Conservation (phyloP, 2,888 invertebrate genomes). For the Perizoma affinitatum region DNA sequence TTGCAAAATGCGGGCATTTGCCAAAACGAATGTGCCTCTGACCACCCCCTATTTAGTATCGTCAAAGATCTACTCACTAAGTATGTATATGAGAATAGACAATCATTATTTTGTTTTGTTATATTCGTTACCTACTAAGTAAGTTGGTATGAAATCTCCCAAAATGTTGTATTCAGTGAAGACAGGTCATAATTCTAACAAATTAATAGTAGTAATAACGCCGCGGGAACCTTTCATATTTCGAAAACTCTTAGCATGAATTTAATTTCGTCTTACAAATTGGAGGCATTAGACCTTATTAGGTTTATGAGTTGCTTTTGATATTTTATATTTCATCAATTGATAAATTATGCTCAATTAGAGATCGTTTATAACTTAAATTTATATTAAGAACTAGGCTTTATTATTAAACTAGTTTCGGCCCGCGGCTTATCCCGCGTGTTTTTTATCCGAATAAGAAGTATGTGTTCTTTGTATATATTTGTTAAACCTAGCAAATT, state of each 20-base stretch:
- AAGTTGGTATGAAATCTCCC: neutral
- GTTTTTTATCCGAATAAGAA: no score
- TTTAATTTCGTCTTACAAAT: constrained; percentile 16
- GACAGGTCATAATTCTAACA: constrained; percentile 24
- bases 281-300: constrained; percentile 1
- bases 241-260: constrained; percentile 1
- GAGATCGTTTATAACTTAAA: neutral
- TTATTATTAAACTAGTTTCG: no score
- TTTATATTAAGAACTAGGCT: no score
- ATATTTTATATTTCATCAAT: neutral
- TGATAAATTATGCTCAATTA: neutral
- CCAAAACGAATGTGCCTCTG: no score
- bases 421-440: no score
- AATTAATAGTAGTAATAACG: constrained; percentile 21
- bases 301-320: neutral
- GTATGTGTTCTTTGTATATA: no score
- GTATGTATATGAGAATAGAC: no score
- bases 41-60: no score
- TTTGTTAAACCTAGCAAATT: no score
- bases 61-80: no score
- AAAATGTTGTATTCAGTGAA: constrained; percentile 13
- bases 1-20: no score
- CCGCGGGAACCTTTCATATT: constrained; percentile 6
- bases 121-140: neutral
- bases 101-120: no score